These are phyloP conservation scores for Melinopterus prodromus DNA, from an alignment of 2,888 invertebrate species.

Conservation along the genomic window DNA sequence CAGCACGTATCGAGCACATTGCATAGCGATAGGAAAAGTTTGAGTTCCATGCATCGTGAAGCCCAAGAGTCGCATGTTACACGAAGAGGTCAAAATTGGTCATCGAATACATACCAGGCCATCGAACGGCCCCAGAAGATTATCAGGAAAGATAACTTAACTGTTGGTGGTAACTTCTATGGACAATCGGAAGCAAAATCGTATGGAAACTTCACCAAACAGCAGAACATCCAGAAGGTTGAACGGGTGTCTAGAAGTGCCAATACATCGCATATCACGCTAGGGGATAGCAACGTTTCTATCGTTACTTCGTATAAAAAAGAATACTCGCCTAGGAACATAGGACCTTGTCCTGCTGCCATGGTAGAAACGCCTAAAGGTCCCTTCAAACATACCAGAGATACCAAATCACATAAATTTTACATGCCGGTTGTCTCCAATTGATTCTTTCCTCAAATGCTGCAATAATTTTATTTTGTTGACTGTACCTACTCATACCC, in stretches of 20 bases:
- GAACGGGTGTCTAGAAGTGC: slow-evolving; percentile 70
- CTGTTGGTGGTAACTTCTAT: slow-evolving; percentile 77
- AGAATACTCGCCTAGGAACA: slow-evolving; percentile 76
- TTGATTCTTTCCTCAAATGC: slow-evolving; percentile 38
- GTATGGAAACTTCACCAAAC: slow-evolving; percentile 72
- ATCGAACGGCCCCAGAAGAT: slow-evolving; percentile 71
- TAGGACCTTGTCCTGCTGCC: slow-evolving; percentile 82
- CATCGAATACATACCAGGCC: slow-evolving; percentile 55
- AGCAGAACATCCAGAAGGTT: slow-evolving; percentile 62
- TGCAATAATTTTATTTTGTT: slow-evolving; percentile 4
- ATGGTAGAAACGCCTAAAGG: slow-evolving; percentile 77
- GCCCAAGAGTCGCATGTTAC: slow-evolving; percentile 61
- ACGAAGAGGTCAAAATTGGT: slow-evolving; percentile 65
- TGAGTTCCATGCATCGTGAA: slow-evolving; percentile 81
- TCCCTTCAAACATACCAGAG: slow-evolving; percentile 84
- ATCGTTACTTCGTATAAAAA: slow-evolving; percentile 77
- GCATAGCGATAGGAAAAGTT: slow-evolving; percentile 76
- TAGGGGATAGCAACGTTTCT: slow-evolving; percentile 72
- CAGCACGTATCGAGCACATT: slow-evolving; percentile 72
- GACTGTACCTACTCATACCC: background rate
- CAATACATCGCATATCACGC: slow-evolving; percentile 77
- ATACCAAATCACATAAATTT: slow-evolving; percentile 86
- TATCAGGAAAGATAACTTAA: slow-evolving; percentile 71
- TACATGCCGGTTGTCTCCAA: slow-evolving; percentile 74
- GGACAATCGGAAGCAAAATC: slow-evolving; percentile 75